Conservation (phyloP, 2,113 vertebrate genomes). For the Lontra canadensis region DNA sequence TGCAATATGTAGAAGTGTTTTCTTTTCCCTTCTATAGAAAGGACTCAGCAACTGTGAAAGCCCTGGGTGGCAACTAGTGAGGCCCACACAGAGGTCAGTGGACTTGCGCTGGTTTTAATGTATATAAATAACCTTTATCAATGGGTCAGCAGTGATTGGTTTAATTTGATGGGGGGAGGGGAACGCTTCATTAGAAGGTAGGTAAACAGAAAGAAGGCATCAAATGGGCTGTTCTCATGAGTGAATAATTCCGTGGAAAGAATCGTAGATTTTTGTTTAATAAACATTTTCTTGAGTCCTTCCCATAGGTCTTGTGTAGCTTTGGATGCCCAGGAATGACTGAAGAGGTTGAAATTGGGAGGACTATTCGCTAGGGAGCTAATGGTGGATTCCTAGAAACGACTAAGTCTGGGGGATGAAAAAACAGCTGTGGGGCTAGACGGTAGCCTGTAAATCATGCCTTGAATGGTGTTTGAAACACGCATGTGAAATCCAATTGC, state of each 20-base stretch:
- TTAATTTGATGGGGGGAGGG: slow-evolving; percentile 59
- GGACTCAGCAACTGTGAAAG: not conserved
- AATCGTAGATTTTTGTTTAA: not conserved
- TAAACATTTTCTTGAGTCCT: not conserved
- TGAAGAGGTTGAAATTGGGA: not conserved
- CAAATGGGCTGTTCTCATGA: slow-evolving; percentile 27
- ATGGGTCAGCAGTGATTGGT: not conserved
- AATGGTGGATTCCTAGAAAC: slow-evolving; percentile 54
- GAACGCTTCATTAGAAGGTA: slow-evolving; percentile 18
- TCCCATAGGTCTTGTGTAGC: not conserved
- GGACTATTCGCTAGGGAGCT: not conserved
- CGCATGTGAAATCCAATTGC: slow-evolving; percentile 73
- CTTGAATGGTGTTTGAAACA: slow-evolving; percentile 66
- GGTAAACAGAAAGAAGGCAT: slow-evolving; percentile 30
- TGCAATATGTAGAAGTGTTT: not conserved
- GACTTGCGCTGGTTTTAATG: not conserved
- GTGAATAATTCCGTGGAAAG: not conserved
- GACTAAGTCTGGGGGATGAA: slow-evolving; percentile 39
- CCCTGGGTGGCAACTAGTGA: not conserved
- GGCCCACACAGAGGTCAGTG: not conserved
- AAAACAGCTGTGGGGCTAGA: slow-evolving; percentile 72
- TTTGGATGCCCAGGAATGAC: not conserved
- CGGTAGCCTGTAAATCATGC: slow-evolving; percentile 73
- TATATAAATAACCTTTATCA: slow-evolving; percentile 10
- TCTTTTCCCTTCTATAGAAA: not conserved